phyloP scores from a whole-genome alignment of 2,797 vertebrate species.

The Pangasius mekongensis region DNA sequence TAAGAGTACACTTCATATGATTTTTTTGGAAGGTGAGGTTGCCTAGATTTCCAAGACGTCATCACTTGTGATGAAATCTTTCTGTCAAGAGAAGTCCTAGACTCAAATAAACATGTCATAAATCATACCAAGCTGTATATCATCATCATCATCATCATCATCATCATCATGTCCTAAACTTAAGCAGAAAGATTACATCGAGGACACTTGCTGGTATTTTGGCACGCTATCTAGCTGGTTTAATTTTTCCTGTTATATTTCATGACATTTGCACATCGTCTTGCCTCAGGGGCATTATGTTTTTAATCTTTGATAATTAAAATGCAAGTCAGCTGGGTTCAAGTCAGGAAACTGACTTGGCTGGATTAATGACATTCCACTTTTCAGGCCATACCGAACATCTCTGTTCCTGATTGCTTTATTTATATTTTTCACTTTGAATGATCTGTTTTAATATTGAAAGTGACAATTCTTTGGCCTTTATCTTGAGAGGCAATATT shows the following conservation, averaged over 20 bases:
- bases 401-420: neutral
- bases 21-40: neutral
- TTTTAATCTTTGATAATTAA: neutral
- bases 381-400: neutral
- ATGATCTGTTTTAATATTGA: neutral
- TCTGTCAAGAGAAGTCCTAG: neutral
- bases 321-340: neutral
- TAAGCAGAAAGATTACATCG: neutral
- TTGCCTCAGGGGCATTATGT: no score
- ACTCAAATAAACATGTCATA: neutral
- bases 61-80: neutral
- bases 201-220: neutral
- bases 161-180: neutral
- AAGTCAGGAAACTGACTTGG: neutral
- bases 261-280: neutral
- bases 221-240: neutral
- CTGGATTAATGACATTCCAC: neutral
- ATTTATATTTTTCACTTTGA: slow-evolving; percentile 2
- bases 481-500: neutral
- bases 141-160: neutral
- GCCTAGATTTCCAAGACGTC: neutral
- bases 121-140: neutral
- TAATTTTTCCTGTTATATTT: neutral
- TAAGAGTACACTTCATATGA: neutral
- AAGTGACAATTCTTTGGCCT: neutral